Conservation (phyloP, 2,888 invertebrate genomes). For the Coleophora deauratella region DNA sequence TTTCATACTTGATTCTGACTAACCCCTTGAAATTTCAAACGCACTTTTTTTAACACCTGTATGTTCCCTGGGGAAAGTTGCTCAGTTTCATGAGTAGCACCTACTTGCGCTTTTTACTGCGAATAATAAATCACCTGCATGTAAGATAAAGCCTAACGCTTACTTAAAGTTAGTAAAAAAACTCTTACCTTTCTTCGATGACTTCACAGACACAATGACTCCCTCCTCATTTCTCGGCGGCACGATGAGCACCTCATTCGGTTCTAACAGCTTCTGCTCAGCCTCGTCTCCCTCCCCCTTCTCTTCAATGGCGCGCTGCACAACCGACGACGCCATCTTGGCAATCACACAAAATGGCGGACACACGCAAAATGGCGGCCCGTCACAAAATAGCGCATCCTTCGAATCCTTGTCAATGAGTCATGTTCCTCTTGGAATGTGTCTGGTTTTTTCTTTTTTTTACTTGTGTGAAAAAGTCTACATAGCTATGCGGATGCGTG, state of each 20-base stretch:
- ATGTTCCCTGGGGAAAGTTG: too few species aligned
- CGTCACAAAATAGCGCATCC: conserved; percentile 18
- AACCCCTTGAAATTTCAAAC: too few species aligned
- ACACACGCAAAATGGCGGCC: conserved; percentile 27
- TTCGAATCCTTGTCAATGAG: conserved; percentile 9
- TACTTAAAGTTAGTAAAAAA: not conserved
- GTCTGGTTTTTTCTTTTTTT: conserved; percentile 7
- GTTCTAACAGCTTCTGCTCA: conserved; percentile 46
- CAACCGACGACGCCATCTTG: conserved; percentile 42
- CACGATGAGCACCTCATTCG: conserved; percentile 34
- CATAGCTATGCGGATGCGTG: conserved; percentile 21
- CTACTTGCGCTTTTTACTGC: too few species aligned
- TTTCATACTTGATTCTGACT: too few species aligned
- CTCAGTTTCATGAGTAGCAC: too few species aligned
- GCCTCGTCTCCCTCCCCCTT: conserved; percentile 42
- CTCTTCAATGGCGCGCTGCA: conserved; percentile 33
- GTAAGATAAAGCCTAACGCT: too few species aligned
- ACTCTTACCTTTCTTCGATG: conserved; percentile 59
- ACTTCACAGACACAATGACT: conserved; percentile 39
- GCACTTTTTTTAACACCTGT: too few species aligned
- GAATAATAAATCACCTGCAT: too few species aligned
- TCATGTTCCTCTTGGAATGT: conserved; percentile 20
- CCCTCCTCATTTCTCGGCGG: conserved; percentile 30
- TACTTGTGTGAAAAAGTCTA: conserved; percentile 22
- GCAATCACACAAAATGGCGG: conserved; percentile 3